phyloP scores from a whole-genome alignment of 2,797 vertebrate genomes.

The Melanotaenia nigrans region DNA sequence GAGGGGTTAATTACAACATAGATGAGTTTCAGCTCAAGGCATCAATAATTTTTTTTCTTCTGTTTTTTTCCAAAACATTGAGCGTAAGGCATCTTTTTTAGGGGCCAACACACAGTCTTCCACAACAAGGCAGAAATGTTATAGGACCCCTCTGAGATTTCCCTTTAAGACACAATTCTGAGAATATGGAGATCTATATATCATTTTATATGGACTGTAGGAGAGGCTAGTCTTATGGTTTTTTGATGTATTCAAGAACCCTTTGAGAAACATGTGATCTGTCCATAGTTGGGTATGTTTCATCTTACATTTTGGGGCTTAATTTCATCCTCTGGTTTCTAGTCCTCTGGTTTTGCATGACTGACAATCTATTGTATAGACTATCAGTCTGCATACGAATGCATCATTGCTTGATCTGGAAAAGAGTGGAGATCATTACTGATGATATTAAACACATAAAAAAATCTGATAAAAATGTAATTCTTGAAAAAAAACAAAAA shows the following conservation, averaged over 20 bases:
- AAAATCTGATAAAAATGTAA: background rate
- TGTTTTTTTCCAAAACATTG: constrained; percentile 79
- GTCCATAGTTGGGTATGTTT: constrained; percentile 8
- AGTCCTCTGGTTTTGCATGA: too few relatives aligned
- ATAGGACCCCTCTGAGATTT: constrained; percentile 72
- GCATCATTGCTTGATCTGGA: background rate
- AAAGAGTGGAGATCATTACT: background rate
- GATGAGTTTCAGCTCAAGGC: constrained; percentile 45
- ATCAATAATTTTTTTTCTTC: background rate
- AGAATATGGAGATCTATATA: constrained; percentile 53
- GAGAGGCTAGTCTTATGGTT: constrained; percentile 51
- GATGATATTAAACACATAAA: background rate
- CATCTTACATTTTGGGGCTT: constrained; percentile 9
- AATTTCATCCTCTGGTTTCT: background rate
- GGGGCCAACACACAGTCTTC: constrained; percentile 66
- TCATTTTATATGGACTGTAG: constrained; percentile 71
- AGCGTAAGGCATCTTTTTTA: constrained; percentile 77
- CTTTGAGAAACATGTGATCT: constrained; percentile 14
- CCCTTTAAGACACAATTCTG: constrained; percentile 63
- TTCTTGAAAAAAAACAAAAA: too few relatives aligned
- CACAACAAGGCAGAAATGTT: constrained; percentile 79
- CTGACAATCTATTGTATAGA: too few relatives aligned
- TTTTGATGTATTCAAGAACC: constrained; percentile 25
- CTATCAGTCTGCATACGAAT: background rate
- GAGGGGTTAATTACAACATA: constrained; percentile 63